phyloP scores from a whole-genome alignment of 2,888 invertebrate species.

The Eristalinus sepulchralis region DNA sequence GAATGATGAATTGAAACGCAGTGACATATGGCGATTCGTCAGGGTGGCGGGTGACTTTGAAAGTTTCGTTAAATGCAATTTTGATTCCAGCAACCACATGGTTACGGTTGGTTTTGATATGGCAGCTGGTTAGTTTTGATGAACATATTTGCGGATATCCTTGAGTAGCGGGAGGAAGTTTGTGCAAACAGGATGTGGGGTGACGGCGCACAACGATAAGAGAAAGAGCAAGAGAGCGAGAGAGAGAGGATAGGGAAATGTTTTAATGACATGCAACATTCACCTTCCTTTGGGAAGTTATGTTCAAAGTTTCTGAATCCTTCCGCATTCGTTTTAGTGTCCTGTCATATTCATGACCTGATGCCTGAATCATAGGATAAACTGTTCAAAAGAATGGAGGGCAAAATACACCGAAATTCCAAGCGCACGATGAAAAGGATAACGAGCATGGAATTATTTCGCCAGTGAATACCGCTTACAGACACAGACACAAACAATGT shows the following conservation, averaged over 20 bases:
- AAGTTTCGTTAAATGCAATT: conserved; percentile 60
- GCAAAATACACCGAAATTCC: background rate
- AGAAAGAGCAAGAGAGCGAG: no score
- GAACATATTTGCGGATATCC: conserved; percentile 51
- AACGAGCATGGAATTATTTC: background rate
- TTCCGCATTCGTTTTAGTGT: background rate
- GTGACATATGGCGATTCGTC: conserved; percentile 53
- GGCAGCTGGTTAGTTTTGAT: conserved; percentile 50
- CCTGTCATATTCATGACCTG: background rate
- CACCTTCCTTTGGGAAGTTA: background rate
- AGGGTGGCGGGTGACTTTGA: conserved; percentile 40
- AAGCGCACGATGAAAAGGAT: background rate
- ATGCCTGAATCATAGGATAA: background rate
- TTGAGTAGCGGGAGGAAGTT: background rate
- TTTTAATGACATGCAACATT: background rate
- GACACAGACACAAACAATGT: background rate
- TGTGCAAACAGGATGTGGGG: background rate
- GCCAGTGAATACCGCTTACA: background rate
- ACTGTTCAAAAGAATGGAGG: no score
- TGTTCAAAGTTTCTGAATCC: background rate
- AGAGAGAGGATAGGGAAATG: background rate
- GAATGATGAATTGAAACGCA: background rate
- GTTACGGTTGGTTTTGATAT: conserved; percentile 56
- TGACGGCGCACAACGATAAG: background rate
- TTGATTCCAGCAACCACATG: conserved; percentile 59